These are phyloP conservation scores for Vicugna pacos DNA, from an alignment of 2,113 vertebrate genomes.

Conservation along the genomic window DNA sequence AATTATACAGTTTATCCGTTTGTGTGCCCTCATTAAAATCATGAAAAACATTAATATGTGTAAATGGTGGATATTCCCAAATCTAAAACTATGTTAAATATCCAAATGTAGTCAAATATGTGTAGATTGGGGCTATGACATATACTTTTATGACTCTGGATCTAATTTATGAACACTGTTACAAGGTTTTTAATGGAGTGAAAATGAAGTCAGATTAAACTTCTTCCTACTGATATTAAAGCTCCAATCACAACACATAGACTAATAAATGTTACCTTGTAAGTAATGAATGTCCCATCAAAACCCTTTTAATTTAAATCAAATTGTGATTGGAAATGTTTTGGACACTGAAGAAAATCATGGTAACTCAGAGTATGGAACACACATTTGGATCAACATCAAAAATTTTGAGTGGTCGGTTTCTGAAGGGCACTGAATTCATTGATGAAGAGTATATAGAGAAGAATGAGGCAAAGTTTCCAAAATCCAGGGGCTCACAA, in stretches of 20 bases:
- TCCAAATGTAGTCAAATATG: conserved; percentile 68
- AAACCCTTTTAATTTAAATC: conserved; percentile 82
- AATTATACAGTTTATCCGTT: conserved; percentile 84
- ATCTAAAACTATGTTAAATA: conserved; percentile 79
- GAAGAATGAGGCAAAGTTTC: not conserved
- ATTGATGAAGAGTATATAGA: not conserved
- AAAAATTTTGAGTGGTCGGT: not conserved
- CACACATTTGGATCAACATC: not conserved
- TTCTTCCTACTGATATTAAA: conserved; percentile 85
- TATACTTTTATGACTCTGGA: conserved; percentile 79
- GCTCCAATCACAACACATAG: conserved; percentile 84
- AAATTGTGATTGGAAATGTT: conserved; percentile 80
- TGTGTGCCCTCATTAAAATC: conserved; percentile 74
- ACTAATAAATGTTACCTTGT: conserved; percentile 88
- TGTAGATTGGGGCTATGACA: conserved; percentile 5
- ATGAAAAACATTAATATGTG: conserved; percentile 81
- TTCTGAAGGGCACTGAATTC: not conserved
- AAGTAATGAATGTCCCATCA: conserved; percentile 85
- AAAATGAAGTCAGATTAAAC: conserved; percentile 86
- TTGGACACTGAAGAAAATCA: conserved; percentile 36
- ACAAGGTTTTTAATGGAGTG: conserved; percentile 82
- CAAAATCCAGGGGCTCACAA: not conserved
- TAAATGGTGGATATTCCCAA: conserved; percentile 80
- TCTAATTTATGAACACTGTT: conserved; percentile 85
- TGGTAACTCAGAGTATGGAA: not conserved